These are phyloP conservation scores for Ephestia elutella DNA, from an alignment of 1,140 invertebrate species.

Conservation along the genomic window DNA sequence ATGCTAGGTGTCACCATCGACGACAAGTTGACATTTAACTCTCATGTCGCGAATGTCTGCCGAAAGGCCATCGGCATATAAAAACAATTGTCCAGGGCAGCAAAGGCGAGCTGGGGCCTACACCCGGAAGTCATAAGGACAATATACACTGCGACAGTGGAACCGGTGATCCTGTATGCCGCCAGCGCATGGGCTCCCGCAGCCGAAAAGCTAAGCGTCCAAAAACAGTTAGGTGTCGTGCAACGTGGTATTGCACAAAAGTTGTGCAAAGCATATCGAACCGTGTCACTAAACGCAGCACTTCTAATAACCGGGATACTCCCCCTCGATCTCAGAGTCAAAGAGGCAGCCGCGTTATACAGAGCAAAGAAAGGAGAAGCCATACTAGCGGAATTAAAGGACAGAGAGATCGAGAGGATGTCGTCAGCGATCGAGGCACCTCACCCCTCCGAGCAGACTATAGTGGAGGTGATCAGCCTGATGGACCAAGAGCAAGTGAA, in stretches of 20 bases:
- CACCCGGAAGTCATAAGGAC: no score
- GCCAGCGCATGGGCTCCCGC: slow-evolving; percentile 20
- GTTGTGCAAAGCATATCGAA: slow-evolving; percentile 20
- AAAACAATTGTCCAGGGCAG: background rate
- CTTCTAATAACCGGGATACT: slow-evolving; percentile 20
- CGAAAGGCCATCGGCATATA: background rate
- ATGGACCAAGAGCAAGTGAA: no score
- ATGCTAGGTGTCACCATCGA: slow-evolving; percentile 14
- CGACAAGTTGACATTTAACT: slow-evolving; percentile 17
- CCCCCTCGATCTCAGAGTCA: no score
- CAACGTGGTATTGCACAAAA: slow-evolving; percentile 24
- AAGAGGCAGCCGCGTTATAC: no score
- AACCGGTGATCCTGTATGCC: slow-evolving; percentile 25
- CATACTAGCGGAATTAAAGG: slow-evolving; percentile 5
- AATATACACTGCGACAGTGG: no score
- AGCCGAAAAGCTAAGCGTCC: background rate
- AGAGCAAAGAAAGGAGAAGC: no score
- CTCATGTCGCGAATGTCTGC: slow-evolving; percentile 5
- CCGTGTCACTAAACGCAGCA: slow-evolving; percentile 21
- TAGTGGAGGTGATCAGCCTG: background rate
- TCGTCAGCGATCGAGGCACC: background rate
- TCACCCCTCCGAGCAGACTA: no score
- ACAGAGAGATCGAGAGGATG: slow-evolving; percentile 16
- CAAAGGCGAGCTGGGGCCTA: no score
- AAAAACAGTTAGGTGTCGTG: slow-evolving; percentile 11